Evolutionary conservation across 1,140 invertebrate genomes (phyloP).

Genomic region (Cydia amplana): DNA sequence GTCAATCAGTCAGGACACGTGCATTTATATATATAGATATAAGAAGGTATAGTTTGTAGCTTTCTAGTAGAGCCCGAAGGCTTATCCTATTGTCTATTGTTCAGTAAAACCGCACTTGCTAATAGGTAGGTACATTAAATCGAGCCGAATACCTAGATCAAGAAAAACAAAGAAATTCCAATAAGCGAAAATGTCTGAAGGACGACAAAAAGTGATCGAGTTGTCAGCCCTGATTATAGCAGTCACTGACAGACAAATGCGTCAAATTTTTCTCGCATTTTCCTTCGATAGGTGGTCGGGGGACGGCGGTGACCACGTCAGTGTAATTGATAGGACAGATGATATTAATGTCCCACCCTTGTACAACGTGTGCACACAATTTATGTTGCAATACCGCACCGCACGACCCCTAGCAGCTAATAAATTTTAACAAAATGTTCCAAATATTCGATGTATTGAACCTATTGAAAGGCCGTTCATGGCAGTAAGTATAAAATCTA

Average conservation of each 20-base stretch:
- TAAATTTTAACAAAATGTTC: constrained; percentile 37
- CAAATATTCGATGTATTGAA: constrained; percentile 30
- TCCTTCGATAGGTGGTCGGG: constrained; percentile 55
- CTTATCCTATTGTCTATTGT: too few species aligned
- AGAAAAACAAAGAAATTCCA: constrained; percentile 6
- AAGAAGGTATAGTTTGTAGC: too few species aligned
- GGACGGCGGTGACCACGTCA: constrained; percentile 54
- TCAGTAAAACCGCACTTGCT: too few species aligned
- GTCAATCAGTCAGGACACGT: too few species aligned
- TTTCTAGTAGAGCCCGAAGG: too few species aligned
- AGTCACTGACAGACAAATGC: constrained; percentile 34
- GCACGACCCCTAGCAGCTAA: constrained; percentile 35
- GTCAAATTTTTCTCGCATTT: constrained; percentile 63
- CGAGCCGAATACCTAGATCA: neutral
- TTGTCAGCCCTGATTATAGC: constrained; percentile 26
- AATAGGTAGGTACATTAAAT: too few species aligned
- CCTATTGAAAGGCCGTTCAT: constrained; percentile 26
- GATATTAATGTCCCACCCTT: constrained; percentile 62
- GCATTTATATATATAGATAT: too few species aligned
- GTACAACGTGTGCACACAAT: constrained; percentile 62
- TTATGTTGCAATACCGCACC: constrained; percentile 56
- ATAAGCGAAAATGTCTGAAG: neutral
- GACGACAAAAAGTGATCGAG: constrained; percentile 2
- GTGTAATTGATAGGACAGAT: constrained; percentile 68
- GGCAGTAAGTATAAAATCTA: too few species aligned